Conservation (phyloP, 2,888 invertebrate genomes). For the Leucozona laternaria region DNA sequence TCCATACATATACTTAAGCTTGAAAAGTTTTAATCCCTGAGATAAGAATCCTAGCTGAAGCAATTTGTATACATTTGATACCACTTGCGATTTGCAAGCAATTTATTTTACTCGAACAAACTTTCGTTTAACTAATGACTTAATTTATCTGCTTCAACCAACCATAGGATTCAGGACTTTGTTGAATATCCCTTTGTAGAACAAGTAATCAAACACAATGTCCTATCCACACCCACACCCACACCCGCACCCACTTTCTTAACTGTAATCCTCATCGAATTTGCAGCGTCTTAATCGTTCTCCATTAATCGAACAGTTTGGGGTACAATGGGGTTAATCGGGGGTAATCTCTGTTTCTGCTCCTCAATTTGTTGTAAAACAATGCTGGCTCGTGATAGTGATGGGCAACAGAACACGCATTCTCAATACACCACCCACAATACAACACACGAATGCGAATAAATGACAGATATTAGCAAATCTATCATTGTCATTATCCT, state of each 20-base stretch:
- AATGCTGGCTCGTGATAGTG: slow-evolving; percentile 41
- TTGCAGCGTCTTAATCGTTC: slow-evolving; percentile 77
- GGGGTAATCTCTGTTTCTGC: slow-evolving; percentile 74
- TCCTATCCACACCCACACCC: slow-evolving; percentile 41
- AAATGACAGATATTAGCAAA: slow-evolving; percentile 84
- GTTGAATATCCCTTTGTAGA: slow-evolving; percentile 60
- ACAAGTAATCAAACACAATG: slow-evolving; percentile 73
- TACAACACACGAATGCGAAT: slow-evolving; percentile 71
- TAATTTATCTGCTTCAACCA: slow-evolving; percentile 84
- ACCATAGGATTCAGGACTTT: slow-evolving; percentile 73
- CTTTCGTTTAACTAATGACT: slow-evolving; percentile 83
- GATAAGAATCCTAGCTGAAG: slow-evolving; percentile 46
- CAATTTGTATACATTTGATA: slow-evolving; percentile 43
- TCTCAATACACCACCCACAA: slow-evolving; percentile 34
- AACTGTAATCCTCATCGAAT: slow-evolving; percentile 77
- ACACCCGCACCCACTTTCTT: slow-evolving; percentile 16
- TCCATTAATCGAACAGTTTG: slow-evolving; percentile 77
- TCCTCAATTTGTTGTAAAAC: slow-evolving; percentile 75
- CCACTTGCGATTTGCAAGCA: slow-evolving; percentile 66
- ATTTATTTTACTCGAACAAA: slow-evolving; percentile 72
- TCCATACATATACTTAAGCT: slow-evolving; percentile 10
- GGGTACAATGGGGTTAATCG: slow-evolving; percentile 76
- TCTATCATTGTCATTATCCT: slow-evolving; percentile 84
- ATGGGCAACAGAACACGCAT: slow-evolving; percentile 35
- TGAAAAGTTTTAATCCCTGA: slow-evolving; percentile 69